Evolutionary conservation across 2,797 vertebrate species (phyloP).

Genomic region (Pantherophis alleghaniensis): DNA sequence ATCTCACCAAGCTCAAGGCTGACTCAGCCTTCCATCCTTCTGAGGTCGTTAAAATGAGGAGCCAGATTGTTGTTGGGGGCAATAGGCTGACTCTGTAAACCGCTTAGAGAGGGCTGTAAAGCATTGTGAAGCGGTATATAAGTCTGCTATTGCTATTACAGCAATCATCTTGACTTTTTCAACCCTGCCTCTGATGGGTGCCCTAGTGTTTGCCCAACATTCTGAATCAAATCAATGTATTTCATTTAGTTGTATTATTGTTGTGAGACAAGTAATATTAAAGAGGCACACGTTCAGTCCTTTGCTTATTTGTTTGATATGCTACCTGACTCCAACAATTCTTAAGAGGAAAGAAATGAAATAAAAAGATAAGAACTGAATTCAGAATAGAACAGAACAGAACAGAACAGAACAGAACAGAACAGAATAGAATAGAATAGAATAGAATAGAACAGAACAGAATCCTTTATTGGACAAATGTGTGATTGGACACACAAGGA

Average conservation of each 20-base stretch:
- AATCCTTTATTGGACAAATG: too few species aligned
- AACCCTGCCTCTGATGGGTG: not conserved
- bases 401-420: rapidly evolving
- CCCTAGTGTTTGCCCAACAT: not conserved
- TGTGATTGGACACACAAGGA: too few species aligned
- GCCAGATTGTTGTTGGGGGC: too few species aligned
- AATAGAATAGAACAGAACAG: too few species aligned
- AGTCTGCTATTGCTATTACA: not conserved
- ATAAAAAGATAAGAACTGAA: not conserved
- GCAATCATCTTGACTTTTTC: not conserved
- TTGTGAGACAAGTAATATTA: not conserved
- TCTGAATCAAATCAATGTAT: not conserved
- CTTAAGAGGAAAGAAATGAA: not conserved
- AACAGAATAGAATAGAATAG: too few species aligned
- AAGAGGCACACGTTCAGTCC: not conserved
- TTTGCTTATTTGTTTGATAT: not conserved
- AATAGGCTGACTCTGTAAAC: too few species aligned
- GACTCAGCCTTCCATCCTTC: too few species aligned
- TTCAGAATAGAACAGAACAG: not conserved
- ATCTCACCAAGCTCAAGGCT: too few species aligned
- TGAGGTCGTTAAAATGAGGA: too few species aligned
- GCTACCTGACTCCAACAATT: not conserved
- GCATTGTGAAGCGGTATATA: too few species aligned
- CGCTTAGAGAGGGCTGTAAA: too few species aligned
- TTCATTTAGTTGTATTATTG: not conserved